Base-by-base conservation (phyloP, 2,797 vertebrate species). In the Enteromius unitaeniatus region DNA sequence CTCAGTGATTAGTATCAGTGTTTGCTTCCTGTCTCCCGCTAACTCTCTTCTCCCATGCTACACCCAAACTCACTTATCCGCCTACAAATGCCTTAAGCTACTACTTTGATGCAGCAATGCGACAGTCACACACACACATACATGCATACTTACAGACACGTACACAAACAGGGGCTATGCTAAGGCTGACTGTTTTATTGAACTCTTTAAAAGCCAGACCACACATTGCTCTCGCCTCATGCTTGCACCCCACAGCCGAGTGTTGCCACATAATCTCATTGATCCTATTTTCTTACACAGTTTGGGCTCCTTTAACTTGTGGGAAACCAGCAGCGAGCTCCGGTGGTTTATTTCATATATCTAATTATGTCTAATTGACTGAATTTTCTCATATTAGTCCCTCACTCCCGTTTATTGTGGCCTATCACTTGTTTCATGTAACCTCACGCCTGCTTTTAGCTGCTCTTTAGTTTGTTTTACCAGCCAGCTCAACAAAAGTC, bases 361-460 rank as follows among this genome's bases (percentile, higher is more conserved):
- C 80, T 82, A 82, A 82, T 82, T 82, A 64, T n/a, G 28, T 74
- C 42, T 81, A 81, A 81, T 81, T 73, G 69, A 81, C 79, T 47
- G 15, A 62, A 77, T 55, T 19, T 42, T 77, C 55, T 42, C 10
- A 15, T 42, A 19, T 62, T 77, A 26, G 55, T 60, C 34, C 42
- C 55, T 37, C 7, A 11, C 55, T 82, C 62, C 70, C 0, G 2
- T 73, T 81, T 82, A 64, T 82, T 74, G 69, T 74, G 69, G 69
- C 26, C 42, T 40, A 14, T 26, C 55, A 49, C 28, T 82, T 77
- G 55, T 82, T 82, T 74, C 37, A 28, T 34, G 53, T 49, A 49
- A 13, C 19, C 55, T 73, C 55, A 82, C 0, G 28, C 69, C 28
- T 51, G 79, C 60, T 64, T 81, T 49, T 28, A 73, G 42, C 19